A percentile compares a stretch with the other conserved stretches of the same genome.
phyloP scores from a whole-genome alignment of 2,888 invertebrate species.

The Stegana nigrithorax region DNA sequence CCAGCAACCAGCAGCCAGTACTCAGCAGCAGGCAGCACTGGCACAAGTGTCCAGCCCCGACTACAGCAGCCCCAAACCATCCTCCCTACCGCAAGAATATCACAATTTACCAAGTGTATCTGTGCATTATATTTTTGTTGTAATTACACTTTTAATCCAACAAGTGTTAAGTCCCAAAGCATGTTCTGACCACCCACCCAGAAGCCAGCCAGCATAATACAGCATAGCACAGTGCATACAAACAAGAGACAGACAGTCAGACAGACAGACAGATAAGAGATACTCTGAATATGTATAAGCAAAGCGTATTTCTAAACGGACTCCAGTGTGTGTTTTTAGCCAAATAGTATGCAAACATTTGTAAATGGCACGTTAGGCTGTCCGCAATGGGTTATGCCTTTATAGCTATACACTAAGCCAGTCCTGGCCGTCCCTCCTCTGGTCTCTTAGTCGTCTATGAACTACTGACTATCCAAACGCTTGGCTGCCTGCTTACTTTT shows the following conservation, averaged over 20 bases:
- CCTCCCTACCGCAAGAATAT: too few species aligned
- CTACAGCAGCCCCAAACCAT: too few species aligned
- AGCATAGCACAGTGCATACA: constrained; percentile 19
- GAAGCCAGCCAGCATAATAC: constrained; percentile 25
- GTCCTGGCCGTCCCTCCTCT: too few species aligned
- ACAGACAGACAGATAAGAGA: not conserved
- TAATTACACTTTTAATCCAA: constrained; percentile 59
- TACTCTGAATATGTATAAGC: too few species aligned
- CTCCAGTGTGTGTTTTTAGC: constrained; percentile 55
- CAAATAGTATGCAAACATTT: constrained; percentile 44
- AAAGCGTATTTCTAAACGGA: constrained; percentile 57
- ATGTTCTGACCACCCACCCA: constrained; percentile 8
- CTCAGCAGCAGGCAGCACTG: too few species aligned
- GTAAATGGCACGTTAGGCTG: not conserved
- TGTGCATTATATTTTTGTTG: constrained; percentile 43
- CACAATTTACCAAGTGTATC: not conserved
- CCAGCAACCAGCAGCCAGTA: too few species aligned
- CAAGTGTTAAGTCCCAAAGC: constrained; percentile 48
- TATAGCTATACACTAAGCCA: not conserved
- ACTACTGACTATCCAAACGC: too few species aligned
- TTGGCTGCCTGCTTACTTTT: not conserved
- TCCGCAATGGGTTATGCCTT: not conserved
- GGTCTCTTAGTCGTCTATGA: too few species aligned
- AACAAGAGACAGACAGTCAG: constrained; percentile 7
- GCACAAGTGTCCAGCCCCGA: too few species aligned